phyloP scores from a whole-genome alignment of 1,140 invertebrate genomes.

The Telenomus remus region DNA sequence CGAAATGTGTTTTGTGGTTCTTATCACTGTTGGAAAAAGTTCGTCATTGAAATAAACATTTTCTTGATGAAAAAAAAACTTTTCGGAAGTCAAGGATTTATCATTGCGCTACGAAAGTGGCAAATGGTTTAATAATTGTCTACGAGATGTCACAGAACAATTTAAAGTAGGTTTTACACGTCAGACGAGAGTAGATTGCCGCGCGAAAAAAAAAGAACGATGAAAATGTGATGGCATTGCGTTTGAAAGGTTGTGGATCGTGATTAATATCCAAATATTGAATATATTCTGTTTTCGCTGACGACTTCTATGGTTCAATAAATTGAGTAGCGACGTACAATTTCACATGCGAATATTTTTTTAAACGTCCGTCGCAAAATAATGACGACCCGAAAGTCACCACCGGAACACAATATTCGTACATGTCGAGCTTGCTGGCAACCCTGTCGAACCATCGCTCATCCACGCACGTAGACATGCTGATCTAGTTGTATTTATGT shows the following conservation, averaged over 20 bases:
- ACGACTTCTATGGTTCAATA: constrained; percentile 55
- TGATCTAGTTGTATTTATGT: constrained; percentile 76
- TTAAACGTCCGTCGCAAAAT: constrained; percentile 58
- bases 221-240: constrained; percentile 11
- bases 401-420: constrained; percentile 60
- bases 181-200: too few species aligned
- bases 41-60: too few species aligned
- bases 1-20: constrained; percentile 6
- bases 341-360: constrained; percentile 59
- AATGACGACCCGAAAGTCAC: constrained; percentile 60
- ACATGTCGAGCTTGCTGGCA: constrained; percentile 56
- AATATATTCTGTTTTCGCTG: constrained; percentile 57
- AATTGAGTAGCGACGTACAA: constrained; percentile 56
- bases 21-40: too few species aligned
- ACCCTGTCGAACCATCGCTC: constrained; percentile 71
- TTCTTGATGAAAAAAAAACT: too few species aligned
- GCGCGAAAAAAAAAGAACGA: neutral
- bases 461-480: constrained; percentile 70
- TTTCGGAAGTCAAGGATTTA: too few species aligned
- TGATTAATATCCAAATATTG: constrained; percentile 57
- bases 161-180: too few species aligned
- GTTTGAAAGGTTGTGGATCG: constrained; percentile 27
- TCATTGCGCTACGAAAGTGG: too few species aligned
- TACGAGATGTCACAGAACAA: too few species aligned
- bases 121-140: too few species aligned